phyloP scores from a whole-genome alignment of 2,797 vertebrate genomes.

The Lindbergichthys nudifrons region DNA sequence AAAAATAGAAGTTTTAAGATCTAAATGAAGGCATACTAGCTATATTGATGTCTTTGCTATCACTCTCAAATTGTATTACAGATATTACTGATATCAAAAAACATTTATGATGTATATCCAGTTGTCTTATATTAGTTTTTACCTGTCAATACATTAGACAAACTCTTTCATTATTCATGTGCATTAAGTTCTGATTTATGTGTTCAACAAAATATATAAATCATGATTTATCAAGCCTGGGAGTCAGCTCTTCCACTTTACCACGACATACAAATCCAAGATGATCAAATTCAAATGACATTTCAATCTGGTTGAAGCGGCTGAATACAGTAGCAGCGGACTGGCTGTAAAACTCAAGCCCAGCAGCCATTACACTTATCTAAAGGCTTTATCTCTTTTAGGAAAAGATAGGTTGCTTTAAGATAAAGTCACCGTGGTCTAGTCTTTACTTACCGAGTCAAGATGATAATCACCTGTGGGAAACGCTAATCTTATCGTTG shows the following conservation, averaged over 20 bases:
- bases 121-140: background rate
- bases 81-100: background rate
- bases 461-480: slow-evolving; percentile 57
- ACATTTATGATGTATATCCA: background rate
- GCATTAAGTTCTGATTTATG: background rate
- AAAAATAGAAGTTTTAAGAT: background rate
- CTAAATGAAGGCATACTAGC: background rate
- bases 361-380: slow-evolving; percentile 27
- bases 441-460: slow-evolving; percentile 35
- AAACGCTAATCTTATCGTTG: slow-evolving; percentile 51
- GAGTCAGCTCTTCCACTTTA: slow-evolving; percentile 31
- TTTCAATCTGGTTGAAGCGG: slow-evolving; percentile 30
- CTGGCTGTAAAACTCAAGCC: slow-evolving; percentile 40
- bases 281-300: slow-evolving; percentile 59
- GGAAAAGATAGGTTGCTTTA: slow-evolving; percentile 16
- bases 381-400: slow-evolving; percentile 36
- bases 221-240: slow-evolving; percentile 24
- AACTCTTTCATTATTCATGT: background rate
- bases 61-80: background rate
- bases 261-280: slow-evolving; percentile 54
- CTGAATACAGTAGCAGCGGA: slow-evolving; percentile 31
- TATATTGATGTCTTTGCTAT: background rate
- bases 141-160: background rate
- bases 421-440: slow-evolving; percentile 50
- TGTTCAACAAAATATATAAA: slow-evolving; percentile 13